Conservation (phyloP, 2,888 invertebrate species). For the Hemistola chrysoprasaria region DNA sequence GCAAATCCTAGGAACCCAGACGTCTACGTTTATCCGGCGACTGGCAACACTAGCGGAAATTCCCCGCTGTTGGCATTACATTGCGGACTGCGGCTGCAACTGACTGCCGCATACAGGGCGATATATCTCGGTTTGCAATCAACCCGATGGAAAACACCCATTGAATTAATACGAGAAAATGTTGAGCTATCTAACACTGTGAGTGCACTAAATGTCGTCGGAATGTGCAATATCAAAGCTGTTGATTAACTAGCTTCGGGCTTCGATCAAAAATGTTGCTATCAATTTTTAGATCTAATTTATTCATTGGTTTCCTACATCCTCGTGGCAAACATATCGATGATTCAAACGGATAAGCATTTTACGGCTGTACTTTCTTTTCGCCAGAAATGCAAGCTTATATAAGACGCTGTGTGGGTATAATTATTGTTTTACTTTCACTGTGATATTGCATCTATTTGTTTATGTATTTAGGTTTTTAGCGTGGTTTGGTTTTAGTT, state of each 20-base stretch:
- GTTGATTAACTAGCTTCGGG: too few species aligned
- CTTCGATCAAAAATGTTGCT: too few species aligned
- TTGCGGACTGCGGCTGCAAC: constrained; percentile 27
- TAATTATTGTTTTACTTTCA: constrained; percentile 4
- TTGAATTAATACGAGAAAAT: constrained; percentile 21
- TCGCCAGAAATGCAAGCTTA: constrained; percentile 1
- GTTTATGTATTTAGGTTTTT: constrained; percentile 4
- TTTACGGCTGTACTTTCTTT: not conserved
- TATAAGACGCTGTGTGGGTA: not conserved
- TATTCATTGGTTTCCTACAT: too few species aligned
- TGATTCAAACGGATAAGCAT: too few species aligned
- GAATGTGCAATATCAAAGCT: too few species aligned
- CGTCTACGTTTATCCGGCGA: constrained; percentile 7
- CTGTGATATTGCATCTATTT: constrained; percentile 6
- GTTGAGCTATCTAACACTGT: constrained; percentile 5
- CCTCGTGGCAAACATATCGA: too few species aligned
- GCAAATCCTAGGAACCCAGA: constrained; percentile 5
- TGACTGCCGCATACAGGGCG: constrained; percentile 26
- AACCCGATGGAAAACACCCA: constrained; percentile 19
- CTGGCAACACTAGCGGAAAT: constrained; percentile 10
- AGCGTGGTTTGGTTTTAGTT: not conserved
- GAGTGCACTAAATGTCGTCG: not conserved
- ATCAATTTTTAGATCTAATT: too few species aligned
- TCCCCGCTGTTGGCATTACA: constrained; percentile 22
- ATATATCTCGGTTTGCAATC: constrained; percentile 28